Evolutionary conservation across 2,113 vertebrate genomes (phyloP).

Genomic region (Gopherus flavomarginatus): DNA sequence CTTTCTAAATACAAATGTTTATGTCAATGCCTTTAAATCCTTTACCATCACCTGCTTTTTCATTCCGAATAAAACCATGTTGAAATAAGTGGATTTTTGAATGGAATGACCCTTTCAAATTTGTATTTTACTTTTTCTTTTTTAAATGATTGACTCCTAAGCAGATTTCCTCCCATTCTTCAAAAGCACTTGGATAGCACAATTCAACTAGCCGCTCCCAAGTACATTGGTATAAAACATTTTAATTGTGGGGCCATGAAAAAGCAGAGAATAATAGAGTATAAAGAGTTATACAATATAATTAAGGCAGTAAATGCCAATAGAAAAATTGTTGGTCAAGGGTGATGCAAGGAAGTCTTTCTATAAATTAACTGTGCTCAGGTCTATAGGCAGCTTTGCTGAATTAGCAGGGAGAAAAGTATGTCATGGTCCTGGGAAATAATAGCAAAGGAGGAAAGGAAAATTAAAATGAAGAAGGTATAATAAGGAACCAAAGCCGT

Average conservation of each 20-base stretch:
- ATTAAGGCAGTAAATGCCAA: not conserved
- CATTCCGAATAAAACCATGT: not conserved
- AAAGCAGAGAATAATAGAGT: not conserved
- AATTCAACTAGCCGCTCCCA: not conserved
- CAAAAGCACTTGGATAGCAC: not conserved
- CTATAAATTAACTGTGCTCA: not conserved
- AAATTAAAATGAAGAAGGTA: not conserved
- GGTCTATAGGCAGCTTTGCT: not conserved
- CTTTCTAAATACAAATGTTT: not conserved
- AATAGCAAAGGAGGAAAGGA: not conserved
- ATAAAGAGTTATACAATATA: not conserved
- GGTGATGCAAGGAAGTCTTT: not conserved
- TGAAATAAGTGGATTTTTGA: not conserved
- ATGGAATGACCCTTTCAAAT: not conserved
- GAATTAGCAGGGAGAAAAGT: not conserved
- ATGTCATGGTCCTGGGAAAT: fast-evolving
- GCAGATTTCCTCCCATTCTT: not conserved
- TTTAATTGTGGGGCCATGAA: not conserved
- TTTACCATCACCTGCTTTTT: not conserved
- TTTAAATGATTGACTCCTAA: not conserved
- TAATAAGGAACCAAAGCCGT: fast-evolving
- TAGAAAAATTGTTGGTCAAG: not conserved
- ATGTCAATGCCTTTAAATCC: not conserved
- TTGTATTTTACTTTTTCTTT: fast-evolving
- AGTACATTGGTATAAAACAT: not conserved